These are phyloP conservation scores for Jordanella pulchra DNA, from an alignment of 2,797 vertebrate species.

Conservation along the genomic window DNA sequence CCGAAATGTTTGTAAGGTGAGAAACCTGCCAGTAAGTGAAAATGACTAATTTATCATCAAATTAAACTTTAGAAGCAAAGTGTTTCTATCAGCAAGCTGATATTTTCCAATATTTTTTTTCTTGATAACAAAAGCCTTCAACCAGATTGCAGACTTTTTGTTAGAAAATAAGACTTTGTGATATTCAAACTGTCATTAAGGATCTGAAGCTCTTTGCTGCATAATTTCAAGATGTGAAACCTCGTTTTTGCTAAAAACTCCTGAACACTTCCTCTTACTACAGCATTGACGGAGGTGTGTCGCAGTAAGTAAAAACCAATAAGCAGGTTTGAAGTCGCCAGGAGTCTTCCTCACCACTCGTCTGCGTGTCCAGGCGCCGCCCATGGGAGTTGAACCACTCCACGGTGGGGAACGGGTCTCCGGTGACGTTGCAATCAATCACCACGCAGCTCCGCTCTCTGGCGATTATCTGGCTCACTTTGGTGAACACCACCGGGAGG, in stretches of 20 bases:
- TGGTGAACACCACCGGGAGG: constrained; percentile 80
- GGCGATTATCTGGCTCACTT: constrained; percentile 89
- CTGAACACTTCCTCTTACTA: constrained; percentile 2
- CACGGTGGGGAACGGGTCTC: constrained; percentile 86
- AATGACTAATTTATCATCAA: too few species aligned
- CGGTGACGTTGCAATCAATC: constrained; percentile 93
- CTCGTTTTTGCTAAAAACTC: neutral
- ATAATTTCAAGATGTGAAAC: neutral
- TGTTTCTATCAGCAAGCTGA: too few species aligned
- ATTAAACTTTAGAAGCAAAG: too few species aligned
- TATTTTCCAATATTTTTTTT: too few species aligned
- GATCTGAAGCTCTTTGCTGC: neutral
- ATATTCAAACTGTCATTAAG: neutral
- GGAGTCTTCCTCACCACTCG: constrained; percentile 74
- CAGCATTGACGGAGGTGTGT: neutral
- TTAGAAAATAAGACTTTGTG: neutral
- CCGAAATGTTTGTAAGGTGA: too few species aligned
- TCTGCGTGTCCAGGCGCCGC: constrained; percentile 80
- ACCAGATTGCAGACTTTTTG: neutral
- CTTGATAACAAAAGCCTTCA: neutral
- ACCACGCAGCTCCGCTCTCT: constrained; percentile 91
- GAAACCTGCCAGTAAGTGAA: too few species aligned
- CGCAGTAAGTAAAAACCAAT: neutral
- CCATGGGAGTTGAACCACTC: constrained; percentile 95
- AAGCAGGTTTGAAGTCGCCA: constrained; percentile 23